Evolutionary conservation across 2,797 vertebrate genomes (phyloP).

Genomic region (Pseudochirops cupreus): DNA sequence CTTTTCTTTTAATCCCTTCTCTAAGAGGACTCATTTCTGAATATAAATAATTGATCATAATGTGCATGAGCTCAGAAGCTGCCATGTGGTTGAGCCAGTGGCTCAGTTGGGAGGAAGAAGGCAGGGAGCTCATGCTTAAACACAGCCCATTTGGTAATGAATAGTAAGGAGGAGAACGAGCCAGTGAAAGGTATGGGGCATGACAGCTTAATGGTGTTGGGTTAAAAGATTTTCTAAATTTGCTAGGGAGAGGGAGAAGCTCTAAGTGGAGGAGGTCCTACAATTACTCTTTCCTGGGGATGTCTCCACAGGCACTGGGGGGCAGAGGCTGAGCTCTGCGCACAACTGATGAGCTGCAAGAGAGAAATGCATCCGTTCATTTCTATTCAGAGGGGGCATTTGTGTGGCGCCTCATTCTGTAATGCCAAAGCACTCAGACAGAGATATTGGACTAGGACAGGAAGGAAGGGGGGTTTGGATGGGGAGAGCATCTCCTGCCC

Average conservation of each 20-base stretch:
- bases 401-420: neutral
- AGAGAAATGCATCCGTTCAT: neutral
- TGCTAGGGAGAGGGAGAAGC: neutral
- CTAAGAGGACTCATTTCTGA: slow-evolving; percentile 69
- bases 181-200: neutral
- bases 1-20: slow-evolving; percentile 41
- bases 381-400: neutral
- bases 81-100: slow-evolving; percentile 68
- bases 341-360: neutral
- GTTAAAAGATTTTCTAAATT: neutral
- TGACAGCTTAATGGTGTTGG: slow-evolving; percentile 56
- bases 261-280: accelerated
- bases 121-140: neutral
- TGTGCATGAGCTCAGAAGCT: slow-evolving; percentile 77
- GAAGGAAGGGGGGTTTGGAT: neutral
- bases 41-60: slow-evolving; percentile 75
- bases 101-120: slow-evolving; percentile 29
- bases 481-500: neutral
- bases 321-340: neutral
- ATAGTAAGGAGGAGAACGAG: neutral
- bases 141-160: neutral
- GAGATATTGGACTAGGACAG: neutral
- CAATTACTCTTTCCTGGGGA: neutral
- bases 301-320: neutral
- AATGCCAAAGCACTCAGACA: neutral